Evolutionary conservation across 2,888 invertebrate genomes (phyloP).

Genomic region (Phasia obesa): DNA sequence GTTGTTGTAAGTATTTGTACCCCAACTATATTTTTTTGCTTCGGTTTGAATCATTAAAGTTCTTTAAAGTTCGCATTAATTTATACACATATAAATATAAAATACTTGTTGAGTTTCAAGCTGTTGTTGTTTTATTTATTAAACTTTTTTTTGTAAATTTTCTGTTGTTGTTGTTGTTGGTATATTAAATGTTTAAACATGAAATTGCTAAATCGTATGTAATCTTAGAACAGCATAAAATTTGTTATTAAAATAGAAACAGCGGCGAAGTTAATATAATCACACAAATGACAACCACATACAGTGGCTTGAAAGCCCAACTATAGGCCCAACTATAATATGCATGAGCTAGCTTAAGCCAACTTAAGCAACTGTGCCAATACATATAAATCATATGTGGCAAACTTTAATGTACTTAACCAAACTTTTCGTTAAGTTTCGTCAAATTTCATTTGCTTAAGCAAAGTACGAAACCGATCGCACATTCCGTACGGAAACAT

Average conservation of each 20-base stretch:
- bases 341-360: no score
- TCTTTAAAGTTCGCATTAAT: constrained; percentile 60
- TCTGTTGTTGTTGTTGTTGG: neutral
- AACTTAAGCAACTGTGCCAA: no score
- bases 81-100: constrained; percentile 65
- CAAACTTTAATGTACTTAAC: no score
- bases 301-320: no score
- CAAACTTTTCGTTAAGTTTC: no score
- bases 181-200: constrained; percentile 45
- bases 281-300: constrained; percentile 3
- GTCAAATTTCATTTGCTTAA: no score
- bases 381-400: no score
- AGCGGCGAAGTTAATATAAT: neutral
- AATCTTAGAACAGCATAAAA: constrained; percentile 22
- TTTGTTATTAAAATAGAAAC: constrained; percentile 34
- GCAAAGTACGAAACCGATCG: no score
- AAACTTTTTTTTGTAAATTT: neutral
- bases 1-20: constrained; percentile 10
- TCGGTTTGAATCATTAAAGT: constrained; percentile 53
- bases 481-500: no score
- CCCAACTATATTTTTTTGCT: constrained; percentile 20
- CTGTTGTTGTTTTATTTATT: constrained; percentile 40
- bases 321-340: no score
- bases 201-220: constrained; percentile 30
- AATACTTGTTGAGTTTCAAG: constrained; percentile 62